Base-by-base conservation (phyloP, 64 coral and sea anemone genomes). In the Pocillopora damicornis region DNA sequence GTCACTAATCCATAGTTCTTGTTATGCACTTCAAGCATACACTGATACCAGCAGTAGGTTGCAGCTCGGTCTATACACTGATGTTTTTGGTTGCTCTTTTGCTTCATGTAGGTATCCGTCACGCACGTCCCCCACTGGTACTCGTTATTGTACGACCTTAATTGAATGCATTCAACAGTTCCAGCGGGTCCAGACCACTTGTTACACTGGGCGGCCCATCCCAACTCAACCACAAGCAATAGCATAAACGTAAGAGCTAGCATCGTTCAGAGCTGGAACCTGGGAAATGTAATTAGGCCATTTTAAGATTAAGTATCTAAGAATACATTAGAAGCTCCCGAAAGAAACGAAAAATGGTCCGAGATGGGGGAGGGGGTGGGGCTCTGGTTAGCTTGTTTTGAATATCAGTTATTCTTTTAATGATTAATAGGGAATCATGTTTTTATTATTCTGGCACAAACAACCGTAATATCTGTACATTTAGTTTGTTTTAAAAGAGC, bases 101-200 rank as follows among this genome's bases (percentile, higher is more conserved):
- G 94, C 34, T 76, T 30, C 17, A 96, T 96, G 68, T 96, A 96
- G 2, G 69, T 11, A 65, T 96, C n/a, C 0, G 94, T 92, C 0
- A 96, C 60, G 59, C 94, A 96, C 0, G 90, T 96, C 17, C 75
- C 86, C 90, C 94, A 92, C 26, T 95, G 94, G 1, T 86, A 85
- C 13, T 79, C 34, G 14, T 76, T 86, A 45, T 92, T 74, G 4
- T 73, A 45, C 18, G 1, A 0, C n/a, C n/a, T n/a, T 34, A 86
- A 0, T 8, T 68, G 14, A 60, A 93, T 14, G 72, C 92, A 93
- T 6, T 23, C 16, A 0, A 75, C 73, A 72, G 8, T 16, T 37
- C 92, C 92, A 14, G 87, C 51, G 3, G 92, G 87, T 0, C 92
- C 92, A 15, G 1, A 42, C 8, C 0, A 0, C 1, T 1, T 1